Evolutionary conservation across 2,888 invertebrate genomes (phyloP).

Genomic region (Chalcosyrphus nemorum): DNA sequence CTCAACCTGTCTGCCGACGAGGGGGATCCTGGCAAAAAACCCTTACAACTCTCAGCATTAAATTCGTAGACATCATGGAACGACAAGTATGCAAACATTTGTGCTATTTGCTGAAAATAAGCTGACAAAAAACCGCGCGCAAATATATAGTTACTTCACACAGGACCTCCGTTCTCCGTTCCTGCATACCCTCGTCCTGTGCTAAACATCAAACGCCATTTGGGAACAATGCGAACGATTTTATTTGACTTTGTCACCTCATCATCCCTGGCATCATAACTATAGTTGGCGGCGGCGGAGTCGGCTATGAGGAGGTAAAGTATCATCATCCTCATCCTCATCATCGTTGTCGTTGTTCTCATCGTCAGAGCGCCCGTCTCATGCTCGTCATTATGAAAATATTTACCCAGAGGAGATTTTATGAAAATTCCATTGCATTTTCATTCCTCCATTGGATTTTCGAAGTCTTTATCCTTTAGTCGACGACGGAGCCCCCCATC

Average conservation of each 20-base stretch:
- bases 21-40: background rate
- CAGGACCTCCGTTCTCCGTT: background rate
- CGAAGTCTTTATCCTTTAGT: constrained; percentile 42
- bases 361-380: background rate
- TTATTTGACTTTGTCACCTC: constrained; percentile 67
- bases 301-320: background rate
- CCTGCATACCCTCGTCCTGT: background rate
- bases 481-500: constrained; percentile 21
- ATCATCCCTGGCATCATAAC: constrained; percentile 17
- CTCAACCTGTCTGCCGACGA: background rate
- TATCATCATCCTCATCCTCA: constrained; percentile 6
- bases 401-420: constrained; percentile 61
- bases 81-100: constrained; percentile 23
- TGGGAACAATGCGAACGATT: constrained; percentile 54
- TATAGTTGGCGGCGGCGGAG: background rate
- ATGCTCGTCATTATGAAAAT: constrained; percentile 52
- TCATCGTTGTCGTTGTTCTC: background rate
- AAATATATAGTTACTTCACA: background rate
- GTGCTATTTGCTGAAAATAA: background rate
- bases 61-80: background rate
- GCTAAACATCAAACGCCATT: constrained; percentile 47
- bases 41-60: background rate
- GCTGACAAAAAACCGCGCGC: background rate
- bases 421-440: constrained; percentile 71
- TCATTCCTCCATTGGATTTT: constrained; percentile 51